A percentile compares a stretch with the other conserved stretches of the same genome.
These are phyloP conservation scores for Lontra canadensis DNA, from an alignment of 2,113 vertebrate species.

Conservation along the genomic window DNA sequence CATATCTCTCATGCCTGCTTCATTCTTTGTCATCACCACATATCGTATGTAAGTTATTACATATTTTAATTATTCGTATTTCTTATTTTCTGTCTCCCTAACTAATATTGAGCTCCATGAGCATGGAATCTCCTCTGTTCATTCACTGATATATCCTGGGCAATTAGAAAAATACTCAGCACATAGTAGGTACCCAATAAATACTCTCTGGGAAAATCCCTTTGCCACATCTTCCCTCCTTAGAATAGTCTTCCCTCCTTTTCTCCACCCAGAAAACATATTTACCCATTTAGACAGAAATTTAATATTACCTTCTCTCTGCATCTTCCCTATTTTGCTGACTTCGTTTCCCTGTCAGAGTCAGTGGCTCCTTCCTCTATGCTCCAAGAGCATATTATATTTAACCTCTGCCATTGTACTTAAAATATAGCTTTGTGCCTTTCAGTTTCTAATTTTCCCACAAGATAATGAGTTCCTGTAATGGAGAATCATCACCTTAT, in stretches of 20 bases:
- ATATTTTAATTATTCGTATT: not conserved
- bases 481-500: conserved; percentile 48
- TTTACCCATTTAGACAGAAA: not conserved
- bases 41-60: not conserved
- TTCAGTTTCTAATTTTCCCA: conserved; percentile 47
- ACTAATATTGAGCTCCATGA: not conserved
- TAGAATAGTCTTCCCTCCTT: not conserved
- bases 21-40: not conserved
- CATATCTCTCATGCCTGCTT: not conserved
- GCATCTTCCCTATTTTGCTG: not conserved
- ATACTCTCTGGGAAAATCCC: not conserved
- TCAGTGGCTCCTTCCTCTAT: not conserved
- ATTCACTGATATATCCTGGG: not conserved
- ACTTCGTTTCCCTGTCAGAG: not conserved
- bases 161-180: not conserved
- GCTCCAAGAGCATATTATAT: not conserved
- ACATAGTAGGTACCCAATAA: not conserved
- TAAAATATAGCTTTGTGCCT: conserved; percentile 37
- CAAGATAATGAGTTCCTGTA: conserved; percentile 47
- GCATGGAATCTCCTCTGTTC: not conserved
- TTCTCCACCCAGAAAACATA: not conserved
- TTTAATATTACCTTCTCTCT: not conserved
- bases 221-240: not conserved
- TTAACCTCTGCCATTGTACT: conserved; percentile 39
- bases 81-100: not conserved